phyloP scores from a whole-genome alignment of 1,140 invertebrate genomes.

The Sycophaga agraensis region DNA sequence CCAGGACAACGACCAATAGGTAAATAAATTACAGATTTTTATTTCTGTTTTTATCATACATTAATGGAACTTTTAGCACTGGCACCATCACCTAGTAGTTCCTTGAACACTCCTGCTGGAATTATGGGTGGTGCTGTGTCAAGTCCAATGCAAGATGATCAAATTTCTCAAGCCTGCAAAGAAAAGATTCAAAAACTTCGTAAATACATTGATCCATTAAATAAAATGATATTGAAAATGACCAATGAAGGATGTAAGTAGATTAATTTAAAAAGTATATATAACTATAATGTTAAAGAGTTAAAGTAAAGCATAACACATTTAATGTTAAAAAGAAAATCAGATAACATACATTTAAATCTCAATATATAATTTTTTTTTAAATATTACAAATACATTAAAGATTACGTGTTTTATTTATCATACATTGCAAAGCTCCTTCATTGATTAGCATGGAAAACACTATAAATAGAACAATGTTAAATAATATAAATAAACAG shows the following conservation, averaged over 20 bases:
- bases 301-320: no score
- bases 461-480: no score
- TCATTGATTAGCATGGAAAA: no score
- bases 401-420: no score
- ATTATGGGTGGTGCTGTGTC: slow-evolving; percentile 62
- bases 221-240: slow-evolving; percentile 81
- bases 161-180: slow-evolving; percentile 85
- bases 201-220: slow-evolving; percentile 90
- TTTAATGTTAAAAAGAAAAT: no score
- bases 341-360: no score
- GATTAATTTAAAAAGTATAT: background rate
- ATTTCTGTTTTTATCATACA: no score
- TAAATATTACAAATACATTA: no score
- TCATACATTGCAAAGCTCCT: no score
- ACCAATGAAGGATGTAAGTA: slow-evolving; percentile 76
- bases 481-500: no score
- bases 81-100: slow-evolving; percentile 77
- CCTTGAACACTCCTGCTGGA: slow-evolving; percentile 78
- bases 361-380: background rate
- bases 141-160: slow-evolving; percentile 61
- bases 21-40: slow-evolving; percentile 13
- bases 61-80: slow-evolving; percentile 53
- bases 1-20: slow-evolving; percentile 55
- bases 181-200: slow-evolving; percentile 90
- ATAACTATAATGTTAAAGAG: no score